These are phyloP conservation scores for Mastomys coucha DNA, from an alignment of 2,113 vertebrate genomes.

Conservation along the genomic window DNA sequence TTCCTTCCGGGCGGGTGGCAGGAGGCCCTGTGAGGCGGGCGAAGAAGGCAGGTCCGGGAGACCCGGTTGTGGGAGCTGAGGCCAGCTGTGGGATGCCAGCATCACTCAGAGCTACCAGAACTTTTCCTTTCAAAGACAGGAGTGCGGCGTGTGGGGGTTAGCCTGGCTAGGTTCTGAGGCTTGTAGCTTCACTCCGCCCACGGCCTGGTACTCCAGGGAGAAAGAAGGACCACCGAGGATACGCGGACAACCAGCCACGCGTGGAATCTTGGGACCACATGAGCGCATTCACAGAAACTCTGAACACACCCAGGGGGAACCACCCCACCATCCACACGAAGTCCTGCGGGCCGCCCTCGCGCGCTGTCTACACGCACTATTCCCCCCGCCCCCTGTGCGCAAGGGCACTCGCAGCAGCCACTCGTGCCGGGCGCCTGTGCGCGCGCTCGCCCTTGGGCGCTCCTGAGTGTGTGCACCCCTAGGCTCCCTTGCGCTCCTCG, in stretches of 20 bases:
- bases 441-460: slow-evolving; percentile 59
- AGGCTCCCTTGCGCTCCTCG: slow-evolving; percentile 19
- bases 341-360: slow-evolving; percentile 43
- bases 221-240: background rate
- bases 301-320: background rate
- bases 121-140: slow-evolving; percentile 11
- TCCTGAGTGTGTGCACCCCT: slow-evolving; percentile 43
- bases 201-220: background rate
- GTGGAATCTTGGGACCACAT: background rate
- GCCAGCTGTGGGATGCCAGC: background rate
- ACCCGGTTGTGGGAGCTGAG: background rate
- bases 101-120: background rate
- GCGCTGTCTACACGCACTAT: slow-evolving; percentile 32
- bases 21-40: background rate
- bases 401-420: slow-evolving; percentile 45
- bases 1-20: background rate
- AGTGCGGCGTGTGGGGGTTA: background rate
- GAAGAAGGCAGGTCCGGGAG: background rate
- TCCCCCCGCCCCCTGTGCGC: background rate
- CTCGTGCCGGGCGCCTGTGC: slow-evolving; percentile 1
- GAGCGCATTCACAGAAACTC: background rate
- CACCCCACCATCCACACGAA: background rate
- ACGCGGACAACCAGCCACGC: background rate
- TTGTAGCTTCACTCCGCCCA: background rate
- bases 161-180: background rate